Evolutionary conservation across 92 coral and sea anemone species (phyloP), one percentile per base, ranked within the genome.

Genomic region (Porites divaricata): DNA sequence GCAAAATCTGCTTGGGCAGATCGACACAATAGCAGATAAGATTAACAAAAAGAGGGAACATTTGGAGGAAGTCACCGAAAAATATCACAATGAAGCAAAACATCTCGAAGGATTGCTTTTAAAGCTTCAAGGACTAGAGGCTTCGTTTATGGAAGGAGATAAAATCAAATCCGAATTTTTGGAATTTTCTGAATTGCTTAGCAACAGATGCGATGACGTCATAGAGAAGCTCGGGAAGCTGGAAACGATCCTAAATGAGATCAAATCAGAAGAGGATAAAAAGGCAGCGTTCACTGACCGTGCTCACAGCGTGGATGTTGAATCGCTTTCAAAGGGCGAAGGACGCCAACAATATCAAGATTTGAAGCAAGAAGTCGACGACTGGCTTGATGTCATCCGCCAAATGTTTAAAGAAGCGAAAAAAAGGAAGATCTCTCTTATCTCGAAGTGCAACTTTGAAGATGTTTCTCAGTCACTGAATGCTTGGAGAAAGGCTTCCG

Each of bases 401-500:
- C 84, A 73, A 14, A 90, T 77, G 84, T 94, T 94, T 74, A 75
- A 90, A 61, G 92, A 94, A 67, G 88, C 92, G 24, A 94, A 94
- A 77, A 94, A 91, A 71, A 78, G 90, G 14, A 89, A 92, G 72
- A 25, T 91, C 24, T 91, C 95, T 41, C 84, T 94, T 12, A 83
- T 85, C 12, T 80, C 95, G n/a, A 92, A 92, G 75, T 85, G 88
- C 26, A 92, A 92, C 12, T 92, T 84, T 23, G 93, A 89, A 57
- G 94, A 94, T 66, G 86, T 94, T 49, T 81, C 74, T 45, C 93
- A 90, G 72, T 88, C 93, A 25, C 81, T 90, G 28, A 83, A 72
- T 67, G 93, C 93, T 11, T 94, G 95, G 98, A 90, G 86, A 67
- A 92, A 87, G 59, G 94, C 94, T 17, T 84, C 95, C 5, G 93